These are phyloP conservation scores for Zoanthus sociatus DNA, from an alignment of 92 coral and sea anemone genomes.

Conservation along the genomic window DNA sequence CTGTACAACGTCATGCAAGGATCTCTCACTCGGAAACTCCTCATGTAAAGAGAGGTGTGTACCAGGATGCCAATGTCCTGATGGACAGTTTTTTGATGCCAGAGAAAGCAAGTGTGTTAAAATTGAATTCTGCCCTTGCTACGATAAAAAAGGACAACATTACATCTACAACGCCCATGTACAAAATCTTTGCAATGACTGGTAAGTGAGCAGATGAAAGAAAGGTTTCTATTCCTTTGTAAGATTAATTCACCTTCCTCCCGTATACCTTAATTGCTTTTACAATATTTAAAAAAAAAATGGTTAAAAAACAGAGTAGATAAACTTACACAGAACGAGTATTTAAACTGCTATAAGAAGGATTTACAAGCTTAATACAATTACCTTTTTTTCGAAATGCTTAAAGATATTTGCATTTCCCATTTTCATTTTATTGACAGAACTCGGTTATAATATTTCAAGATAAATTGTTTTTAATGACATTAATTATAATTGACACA, in stretches of 20 bases:
- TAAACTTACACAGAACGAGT: no score
- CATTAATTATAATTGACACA: no score
- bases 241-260: background rate
- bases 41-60: slow-evolving; percentile 75
- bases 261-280: background rate
- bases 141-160: slow-evolving; percentile 64
- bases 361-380: no score
- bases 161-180: slow-evolving; percentile 71
- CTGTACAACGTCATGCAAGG: slow-evolving; percentile 77
- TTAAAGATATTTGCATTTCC: no score
- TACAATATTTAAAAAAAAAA: no score
- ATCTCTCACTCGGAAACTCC: slow-evolving; percentile 70
- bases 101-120: slow-evolving; percentile 73
- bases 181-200: slow-evolving; percentile 65
- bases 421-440: no score
- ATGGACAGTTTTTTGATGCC: slow-evolving; percentile 71
- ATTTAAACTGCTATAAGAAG: no score
- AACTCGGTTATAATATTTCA: no score
- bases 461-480: no score
- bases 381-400: no score
- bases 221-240: background rate
- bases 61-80: slow-evolving; percentile 83
- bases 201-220: slow-evolving; percentile 54
- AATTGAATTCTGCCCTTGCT: slow-evolving; percentile 73
- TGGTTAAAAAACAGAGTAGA: no score